phyloP scores from a whole-genome alignment of 1,140 invertebrate species.

The Chionoecetes opilio region DNA sequence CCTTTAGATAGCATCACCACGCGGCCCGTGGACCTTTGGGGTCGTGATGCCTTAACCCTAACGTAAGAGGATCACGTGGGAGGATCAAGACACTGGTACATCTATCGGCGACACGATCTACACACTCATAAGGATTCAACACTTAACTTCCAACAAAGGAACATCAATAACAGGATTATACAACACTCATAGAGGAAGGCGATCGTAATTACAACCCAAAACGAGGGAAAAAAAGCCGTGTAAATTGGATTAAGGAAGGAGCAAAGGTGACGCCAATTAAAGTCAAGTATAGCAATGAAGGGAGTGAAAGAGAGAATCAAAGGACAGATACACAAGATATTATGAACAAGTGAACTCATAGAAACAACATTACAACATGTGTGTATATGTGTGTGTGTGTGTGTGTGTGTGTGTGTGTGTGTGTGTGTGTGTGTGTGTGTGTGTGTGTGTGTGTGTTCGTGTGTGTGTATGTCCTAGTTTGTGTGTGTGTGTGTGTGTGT shows the following conservation, averaged over 20 bases:
- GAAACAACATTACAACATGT: too few relatives aligned
- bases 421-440: too few relatives aligned
- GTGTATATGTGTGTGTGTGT: too few relatives aligned
- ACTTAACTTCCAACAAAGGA: background rate
- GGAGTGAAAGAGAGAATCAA: background rate
- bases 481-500: too few relatives aligned
- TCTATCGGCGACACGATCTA: constrained; percentile 18
- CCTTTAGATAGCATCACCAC: background rate
- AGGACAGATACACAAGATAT: background rate
- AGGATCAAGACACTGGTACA: background rate
- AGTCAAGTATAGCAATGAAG: background rate
- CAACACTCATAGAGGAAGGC: background rate
- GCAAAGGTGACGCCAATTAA: background rate
- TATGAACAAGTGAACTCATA: background rate
- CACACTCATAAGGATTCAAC: constrained; percentile 10
- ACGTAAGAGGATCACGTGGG: constrained; percentile 1
- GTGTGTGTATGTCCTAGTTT: too few relatives aligned
- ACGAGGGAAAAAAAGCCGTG: background rate
- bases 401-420: too few relatives aligned
- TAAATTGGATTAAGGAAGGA: constrained; percentile 14
- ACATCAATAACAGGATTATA: constrained; percentile 1
- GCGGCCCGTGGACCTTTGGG: background rate
- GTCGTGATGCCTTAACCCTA: background rate
- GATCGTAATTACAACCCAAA: background rate
- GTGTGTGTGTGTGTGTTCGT: too few relatives aligned